phyloP scores from a whole-genome alignment of 2,888 invertebrate genomes.

The Megamerina dolium region DNA sequence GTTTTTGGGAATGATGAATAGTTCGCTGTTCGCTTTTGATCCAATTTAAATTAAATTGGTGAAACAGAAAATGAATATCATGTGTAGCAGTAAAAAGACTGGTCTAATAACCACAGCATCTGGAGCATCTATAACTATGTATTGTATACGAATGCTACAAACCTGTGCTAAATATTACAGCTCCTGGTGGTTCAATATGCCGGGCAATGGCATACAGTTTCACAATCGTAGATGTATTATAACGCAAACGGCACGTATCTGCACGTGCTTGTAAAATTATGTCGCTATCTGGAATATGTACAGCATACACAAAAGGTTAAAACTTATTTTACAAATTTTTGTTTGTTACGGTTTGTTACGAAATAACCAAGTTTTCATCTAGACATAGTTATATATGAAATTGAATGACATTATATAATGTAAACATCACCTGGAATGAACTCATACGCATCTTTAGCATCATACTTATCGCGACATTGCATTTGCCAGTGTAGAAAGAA shows the following conservation, averaged over 20 bases:
- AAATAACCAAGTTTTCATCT: too few species aligned
- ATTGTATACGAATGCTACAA: slow-evolving; percentile 14
- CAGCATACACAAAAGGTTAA: not conserved
- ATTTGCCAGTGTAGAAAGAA: slow-evolving; percentile 73
- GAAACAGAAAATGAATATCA: not conserved
- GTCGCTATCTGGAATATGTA: slow-evolving; percentile 39
- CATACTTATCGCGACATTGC: slow-evolving; percentile 51
- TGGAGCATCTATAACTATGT: too few species aligned
- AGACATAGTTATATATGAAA: too few species aligned
- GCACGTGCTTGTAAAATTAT: slow-evolving; percentile 49
- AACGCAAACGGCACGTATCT: slow-evolving; percentile 64
- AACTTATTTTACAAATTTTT: too few species aligned
- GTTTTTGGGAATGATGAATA: too few species aligned
- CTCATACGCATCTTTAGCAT: slow-evolving; percentile 52
- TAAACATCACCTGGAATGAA: slow-evolving; percentile 50
- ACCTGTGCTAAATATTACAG: slow-evolving; percentile 67
- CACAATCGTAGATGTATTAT: slow-evolving; percentile 62
- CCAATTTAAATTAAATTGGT: not conserved
- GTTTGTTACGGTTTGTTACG: too few species aligned
- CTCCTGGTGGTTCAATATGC: slow-evolving; percentile 64
- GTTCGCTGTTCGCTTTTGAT: too few species aligned
- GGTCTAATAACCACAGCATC: too few species aligned
- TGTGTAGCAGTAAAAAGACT: too few species aligned
- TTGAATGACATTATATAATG: too few species aligned
- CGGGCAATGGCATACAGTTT: slow-evolving; percentile 59